Evolutionary conservation across 1,140 invertebrate genomes (phyloP), one percentile per base, ranked within the genome.

Genomic region (Drosophila subpulchrella): DNA sequence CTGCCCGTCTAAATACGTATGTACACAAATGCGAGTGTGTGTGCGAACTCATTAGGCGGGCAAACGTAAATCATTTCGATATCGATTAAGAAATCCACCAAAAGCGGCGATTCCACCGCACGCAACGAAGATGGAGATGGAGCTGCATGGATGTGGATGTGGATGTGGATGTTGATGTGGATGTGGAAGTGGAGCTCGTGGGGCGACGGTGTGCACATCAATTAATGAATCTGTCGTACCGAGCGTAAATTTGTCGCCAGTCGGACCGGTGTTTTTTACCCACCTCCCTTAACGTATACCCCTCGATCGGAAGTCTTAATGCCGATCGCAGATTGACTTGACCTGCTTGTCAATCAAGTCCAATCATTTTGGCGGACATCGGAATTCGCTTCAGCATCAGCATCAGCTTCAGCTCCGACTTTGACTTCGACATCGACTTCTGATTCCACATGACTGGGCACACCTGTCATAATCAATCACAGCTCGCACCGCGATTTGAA

Each of bases 21-120:
- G 15, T 13, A 42, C 27, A 13, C 30, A 42, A 12, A 20, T 20
- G 27, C 24, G n/a, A 67, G 60, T 77, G 56, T 85, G 77, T 78
- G 56, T 78, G 75, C 70, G 78, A 81, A 78, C 78, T 85, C 83
- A 86, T 88, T 88, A 82, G 79, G 83, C 83, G 78, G 46, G 75
- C 75, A 79, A 82, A 86, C 83, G 79, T 86, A 88, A 88, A 86
- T 86, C 83, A 86, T 86, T 88, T 88, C 83, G 75, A 83, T 88
- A 82, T 86, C 83, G 83, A 88, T 86, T 86, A 86, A 86, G 82
- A 86, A 86, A 86, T 86, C 60, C 78, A 81, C 58, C 50, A 67
- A 81, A 78, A 80, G 70, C 58, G 61, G 83, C 82, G 11, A 39
- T 5, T 44, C 17, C 61, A 79, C 79, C 83, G 71, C 83, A 86